phyloP scores from a whole-genome alignment of 2,797 vertebrate genomes.

The Syngnathus acus region DNA sequence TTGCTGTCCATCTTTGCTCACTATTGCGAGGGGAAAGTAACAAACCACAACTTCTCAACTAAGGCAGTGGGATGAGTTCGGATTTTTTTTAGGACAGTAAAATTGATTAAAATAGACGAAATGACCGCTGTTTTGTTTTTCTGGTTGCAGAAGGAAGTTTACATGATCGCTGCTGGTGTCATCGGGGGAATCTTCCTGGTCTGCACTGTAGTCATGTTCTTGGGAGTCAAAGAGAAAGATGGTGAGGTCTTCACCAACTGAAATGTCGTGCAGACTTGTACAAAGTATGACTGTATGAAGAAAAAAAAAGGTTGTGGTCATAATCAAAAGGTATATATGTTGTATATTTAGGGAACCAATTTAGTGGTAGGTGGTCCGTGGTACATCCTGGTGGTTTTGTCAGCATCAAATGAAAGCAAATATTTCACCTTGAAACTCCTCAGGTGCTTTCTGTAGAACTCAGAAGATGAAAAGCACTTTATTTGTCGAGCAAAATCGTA shows the following conservation, averaged over 20 bases:
- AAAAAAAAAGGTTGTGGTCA: too few relatives aligned
- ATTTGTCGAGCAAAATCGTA: too few relatives aligned
- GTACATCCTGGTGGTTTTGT: too few relatives aligned
- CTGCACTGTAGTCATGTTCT: constrained; percentile 79
- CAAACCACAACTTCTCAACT: background rate
- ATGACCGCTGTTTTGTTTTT: constrained; percentile 15
- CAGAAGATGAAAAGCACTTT: too few relatives aligned
- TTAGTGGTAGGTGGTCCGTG: too few relatives aligned
- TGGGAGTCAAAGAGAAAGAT: constrained; percentile 88
- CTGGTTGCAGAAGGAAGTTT: constrained; percentile 77
- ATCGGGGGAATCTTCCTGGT: constrained; percentile 82
- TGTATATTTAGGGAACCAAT: too few relatives aligned
- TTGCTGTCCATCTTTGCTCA: constrained; percentile 46
- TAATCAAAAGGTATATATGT: too few relatives aligned
- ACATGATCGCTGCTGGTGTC: constrained; percentile 84
- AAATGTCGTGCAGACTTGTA: too few relatives aligned
- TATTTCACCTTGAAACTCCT: too few relatives aligned
- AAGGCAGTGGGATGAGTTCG: background rate
- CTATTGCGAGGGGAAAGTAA: constrained; percentile 11
- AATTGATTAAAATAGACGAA: constrained; percentile 12
- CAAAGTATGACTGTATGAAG: too few relatives aligned
- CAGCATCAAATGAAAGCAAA: too few relatives aligned
- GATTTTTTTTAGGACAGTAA: background rate
- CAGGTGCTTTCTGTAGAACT: too few relatives aligned
- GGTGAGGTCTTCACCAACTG: constrained; percentile 67